phyloP scores from a whole-genome alignment of 2,113 vertebrate genomes.

The Panurus biarmicus region DNA sequence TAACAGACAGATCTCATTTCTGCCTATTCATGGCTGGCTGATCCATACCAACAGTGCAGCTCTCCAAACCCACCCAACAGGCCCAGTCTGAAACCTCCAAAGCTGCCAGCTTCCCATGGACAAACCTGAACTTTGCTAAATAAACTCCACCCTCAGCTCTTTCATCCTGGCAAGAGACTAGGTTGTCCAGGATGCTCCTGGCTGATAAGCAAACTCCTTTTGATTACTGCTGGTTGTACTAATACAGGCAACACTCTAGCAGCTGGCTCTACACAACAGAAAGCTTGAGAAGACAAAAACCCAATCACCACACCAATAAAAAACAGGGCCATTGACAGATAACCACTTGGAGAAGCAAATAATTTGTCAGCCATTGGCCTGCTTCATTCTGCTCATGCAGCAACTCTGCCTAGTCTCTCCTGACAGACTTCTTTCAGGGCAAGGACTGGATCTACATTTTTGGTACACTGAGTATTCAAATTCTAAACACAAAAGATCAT shows the following conservation, averaged over 20 bases:
- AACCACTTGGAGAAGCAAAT: background rate
- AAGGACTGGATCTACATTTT: background rate
- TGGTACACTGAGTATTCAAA: background rate
- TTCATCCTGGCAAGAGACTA: background rate
- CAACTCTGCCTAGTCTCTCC: background rate
- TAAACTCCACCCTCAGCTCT: background rate
- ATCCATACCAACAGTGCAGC: accelerated
- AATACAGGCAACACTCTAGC: background rate
- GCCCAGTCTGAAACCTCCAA: background rate
- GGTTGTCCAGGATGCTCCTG: background rate
- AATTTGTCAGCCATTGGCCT: background rate
- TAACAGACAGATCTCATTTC: background rate
- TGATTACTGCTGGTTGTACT: background rate
- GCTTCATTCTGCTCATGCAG: background rate
- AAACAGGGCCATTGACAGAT: background rate
- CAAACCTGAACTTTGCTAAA: background rate
- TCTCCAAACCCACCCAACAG: background rate
- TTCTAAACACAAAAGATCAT: background rate
- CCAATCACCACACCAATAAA: background rate
- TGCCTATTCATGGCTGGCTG: background rate
- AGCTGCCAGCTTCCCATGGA: background rate
- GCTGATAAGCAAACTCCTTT: background rate
- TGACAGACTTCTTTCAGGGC: background rate
- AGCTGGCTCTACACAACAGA: background rate
- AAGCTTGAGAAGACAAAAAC: background rate